These are phyloP conservation scores for Climacteris rufus DNA, from an alignment of 2,113 vertebrate species.

Conservation along the genomic window DNA sequence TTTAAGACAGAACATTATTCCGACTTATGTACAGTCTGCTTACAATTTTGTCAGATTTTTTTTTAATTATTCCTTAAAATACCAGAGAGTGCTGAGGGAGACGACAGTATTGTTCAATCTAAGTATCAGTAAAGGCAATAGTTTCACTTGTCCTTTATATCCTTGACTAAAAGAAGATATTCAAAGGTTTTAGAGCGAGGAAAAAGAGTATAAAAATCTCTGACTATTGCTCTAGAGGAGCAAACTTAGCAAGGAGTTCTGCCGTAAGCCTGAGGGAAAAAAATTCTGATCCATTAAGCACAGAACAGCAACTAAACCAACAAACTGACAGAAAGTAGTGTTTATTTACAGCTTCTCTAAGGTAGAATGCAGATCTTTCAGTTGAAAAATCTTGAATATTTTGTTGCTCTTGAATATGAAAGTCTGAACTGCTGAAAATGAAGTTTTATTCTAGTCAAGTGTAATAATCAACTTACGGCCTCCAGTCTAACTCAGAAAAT, in stretches of 20 bases:
- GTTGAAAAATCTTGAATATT: not conserved
- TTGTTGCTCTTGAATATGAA: not conserved
- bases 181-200: not conserved
- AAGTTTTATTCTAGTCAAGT: not conserved
- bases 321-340: not conserved
- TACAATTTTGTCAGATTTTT: not conserved
- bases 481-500: not conserved
- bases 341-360: not conserved
- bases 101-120: not conserved
- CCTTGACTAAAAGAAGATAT: not conserved
- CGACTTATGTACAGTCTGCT: not conserved
- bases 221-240: not conserved
- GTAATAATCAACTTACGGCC: not conserved
- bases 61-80: not conserved
- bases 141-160: not conserved
- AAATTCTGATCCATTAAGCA: not conserved
- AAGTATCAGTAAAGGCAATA: not conserved
- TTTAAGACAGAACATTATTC: not conserved
- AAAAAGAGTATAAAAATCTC: not conserved
- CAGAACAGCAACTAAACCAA: slow-evolving; percentile 3
- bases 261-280: not conserved
- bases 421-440: not conserved
- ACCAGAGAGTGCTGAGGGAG: not conserved
- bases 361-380: not conserved
- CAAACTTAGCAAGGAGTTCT: not conserved